phyloP scores from a whole-genome alignment of 2,888 invertebrate species.

The Amphipoea oculea region DNA sequence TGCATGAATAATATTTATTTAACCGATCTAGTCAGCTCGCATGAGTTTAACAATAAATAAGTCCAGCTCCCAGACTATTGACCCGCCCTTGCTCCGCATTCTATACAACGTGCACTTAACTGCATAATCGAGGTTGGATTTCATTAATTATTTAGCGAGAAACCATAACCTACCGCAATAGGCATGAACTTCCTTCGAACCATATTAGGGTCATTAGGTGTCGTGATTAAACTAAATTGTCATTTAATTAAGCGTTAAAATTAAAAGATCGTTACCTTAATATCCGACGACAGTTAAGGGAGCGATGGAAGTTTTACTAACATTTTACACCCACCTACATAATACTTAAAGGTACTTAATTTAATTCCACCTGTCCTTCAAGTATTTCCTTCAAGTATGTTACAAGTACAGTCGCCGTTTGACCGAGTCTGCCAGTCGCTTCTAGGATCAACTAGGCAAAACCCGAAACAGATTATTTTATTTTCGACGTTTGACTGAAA shows the following conservation, averaged over 20 bases:
- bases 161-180: conserved; percentile 23
- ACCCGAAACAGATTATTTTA: too few relatives aligned
- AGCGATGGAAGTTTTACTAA: conserved; percentile 27
- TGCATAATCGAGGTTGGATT: conserved; percentile 45
- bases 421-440: too few relatives aligned
- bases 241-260: conserved; percentile 17
- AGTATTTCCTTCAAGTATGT: not conserved
- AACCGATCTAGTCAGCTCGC: not conserved
- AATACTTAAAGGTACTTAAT: not conserved
- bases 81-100: conserved; percentile 58
- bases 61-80: conserved; percentile 31
- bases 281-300: conserved; percentile 24
- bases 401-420: too few relatives aligned
- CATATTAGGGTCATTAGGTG: conserved; percentile 8
- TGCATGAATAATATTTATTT: not conserved
- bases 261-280: conserved; percentile 22
- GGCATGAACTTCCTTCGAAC: conserved; percentile 35
- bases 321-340: not conserved
- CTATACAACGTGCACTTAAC: conserved; percentile 23
- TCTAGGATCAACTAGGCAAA: too few relatives aligned
- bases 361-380: not conserved
- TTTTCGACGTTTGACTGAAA: too few relatives aligned
- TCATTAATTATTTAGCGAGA: conserved; percentile 48
- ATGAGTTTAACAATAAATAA: conserved; percentile 2
- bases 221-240: conserved; percentile 31